Base-by-base conservation (phyloP, 2,888 invertebrate species). In the Philereme transversata region DNA sequence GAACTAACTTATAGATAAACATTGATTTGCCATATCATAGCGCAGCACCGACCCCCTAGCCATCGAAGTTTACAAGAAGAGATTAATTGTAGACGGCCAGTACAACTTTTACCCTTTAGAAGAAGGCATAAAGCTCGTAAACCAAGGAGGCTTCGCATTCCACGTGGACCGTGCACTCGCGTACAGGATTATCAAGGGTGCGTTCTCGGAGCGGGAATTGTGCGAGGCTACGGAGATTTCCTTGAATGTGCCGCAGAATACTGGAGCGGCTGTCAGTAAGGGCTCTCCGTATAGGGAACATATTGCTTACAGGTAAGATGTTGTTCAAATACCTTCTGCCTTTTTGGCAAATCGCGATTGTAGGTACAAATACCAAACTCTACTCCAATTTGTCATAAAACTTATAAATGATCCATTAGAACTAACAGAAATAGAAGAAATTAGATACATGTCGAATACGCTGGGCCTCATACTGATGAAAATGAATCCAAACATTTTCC, bases 101-200 rank as follows among this genome's bases (percentile, higher is more conserved):
- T 69, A 83, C 43, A 93, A 94, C 67, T 94, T 94, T 82, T 92
- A 92, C 60, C 75, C 88, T 9, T 88, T 94, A 0, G 88, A 87
- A 5, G 81, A 90, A 50, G 96, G 96, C 8, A 86, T 96, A 76
- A 81, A 82, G 0, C 78, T 92, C 67, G 94, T 96, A 0, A 93
- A 93, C 75, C 80, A 84, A 38, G 96, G 96, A 4, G 95, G 94
- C 3, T 96, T 94, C 75, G 96, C 96, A 0, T 95, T 95, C 79
- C 95, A 95, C 73, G 93, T 95, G 4, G 96, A 96, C 79, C 93
- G 93, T 0, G 93, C 94, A 0, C 93, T 93, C 0, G 95, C 94
- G 1, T 96, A 96, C 79, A 94, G 94, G 64, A 93, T 95, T 34
- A 95, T 96, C 76, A 90, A 90, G 53, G 92, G 92, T 34, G 94